Evolutionary conservation across 1,140 invertebrate genomes (phyloP), one percentile per base, ranked within the genome.

Genomic region (Dufourea novaeangliae): DNA sequence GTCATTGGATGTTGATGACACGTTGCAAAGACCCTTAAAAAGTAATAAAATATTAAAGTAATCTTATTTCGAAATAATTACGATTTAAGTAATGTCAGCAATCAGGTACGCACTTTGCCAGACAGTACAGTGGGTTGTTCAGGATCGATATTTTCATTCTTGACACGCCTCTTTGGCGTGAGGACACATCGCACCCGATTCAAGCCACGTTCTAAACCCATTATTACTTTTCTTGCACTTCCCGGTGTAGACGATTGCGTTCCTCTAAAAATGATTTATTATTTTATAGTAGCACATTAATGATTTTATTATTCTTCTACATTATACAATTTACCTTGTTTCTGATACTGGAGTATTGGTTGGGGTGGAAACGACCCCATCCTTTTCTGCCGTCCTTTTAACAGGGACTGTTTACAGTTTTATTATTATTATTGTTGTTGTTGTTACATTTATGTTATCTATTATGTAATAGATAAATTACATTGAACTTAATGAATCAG

Each of bases 181-280:
- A 97, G 89, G 82, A 96, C 95, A 76, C 94, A 94, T 77, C 94
- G 93, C 46, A 97, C 94, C 76, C 93, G 93, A 87, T 95, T 94
- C n/a, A 96, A 90, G 8, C 94, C 94, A 77, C 94, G 93, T 89
- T 97, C 96, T 52, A 97, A 93, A 4, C 95, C 96, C 86, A 96
- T 93, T 67, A 94, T 90, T 67, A 97, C 93, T 87, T 94, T 94
- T 63, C 94, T 93, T 20, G 94, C 93, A 50, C 94, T 95, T 32
- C 92, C 90, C 1, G 93, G 93, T 44, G 93, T 90, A 29, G 88
- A 89, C 32, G 74, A 41, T 59, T 88, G 88, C 34, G 81, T 59
- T 59, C 54, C 73, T 73, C 88, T 91, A 80, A 54, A 86, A 79
- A 74, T 39, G 20, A 44, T 34, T 62, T 64, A 73, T 8, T 61